These are phyloP conservation scores for Drosophila setifemur DNA, from an alignment of 1,140 invertebrate species.

Conservation along the genomic window DNA sequence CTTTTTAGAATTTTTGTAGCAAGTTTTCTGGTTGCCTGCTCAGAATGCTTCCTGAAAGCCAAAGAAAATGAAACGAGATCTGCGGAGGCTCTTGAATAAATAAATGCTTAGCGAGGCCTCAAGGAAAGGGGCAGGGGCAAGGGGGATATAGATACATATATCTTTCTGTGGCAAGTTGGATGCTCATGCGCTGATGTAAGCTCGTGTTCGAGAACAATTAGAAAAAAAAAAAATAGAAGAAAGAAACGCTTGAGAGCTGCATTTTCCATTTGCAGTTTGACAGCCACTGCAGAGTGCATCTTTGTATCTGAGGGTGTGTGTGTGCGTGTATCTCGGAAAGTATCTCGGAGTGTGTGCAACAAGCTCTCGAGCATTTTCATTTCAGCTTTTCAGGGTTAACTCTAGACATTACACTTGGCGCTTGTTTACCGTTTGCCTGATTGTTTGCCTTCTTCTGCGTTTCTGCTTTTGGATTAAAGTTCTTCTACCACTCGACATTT, in stretches of 20 bases:
- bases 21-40: constrained; percentile 65
- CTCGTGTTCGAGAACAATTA: constrained; percentile 54
- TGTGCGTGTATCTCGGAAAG: too few species aligned
- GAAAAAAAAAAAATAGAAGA: constrained; percentile 14
- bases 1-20: constrained; percentile 26
- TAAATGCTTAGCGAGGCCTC: constrained; percentile 34
- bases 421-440: constrained; percentile 47
- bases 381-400: constrained; percentile 41
- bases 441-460: constrained; percentile 25
- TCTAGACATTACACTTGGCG: constrained; percentile 43
- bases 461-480: constrained; percentile 44
- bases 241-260: constrained; percentile 47
- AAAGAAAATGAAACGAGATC: constrained; percentile 72
- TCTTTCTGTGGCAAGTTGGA: constrained; percentile 46
- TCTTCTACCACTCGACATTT: too few species aligned
- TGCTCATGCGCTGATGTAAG: constrained; percentile 76
- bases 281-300: constrained; percentile 16
- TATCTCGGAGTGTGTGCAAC: constrained; percentile 17
- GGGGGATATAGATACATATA: background rate
- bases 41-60: constrained; percentile 56
- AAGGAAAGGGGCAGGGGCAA: too few species aligned
- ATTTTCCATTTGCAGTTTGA: constrained; percentile 60
- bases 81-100: constrained; percentile 60
- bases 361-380: constrained; percentile 3
- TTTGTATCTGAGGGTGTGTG: constrained; percentile 22